phyloP scores from a whole-genome alignment of 2,888 invertebrate genomes.

The Melanostoma mellinum region DNA sequence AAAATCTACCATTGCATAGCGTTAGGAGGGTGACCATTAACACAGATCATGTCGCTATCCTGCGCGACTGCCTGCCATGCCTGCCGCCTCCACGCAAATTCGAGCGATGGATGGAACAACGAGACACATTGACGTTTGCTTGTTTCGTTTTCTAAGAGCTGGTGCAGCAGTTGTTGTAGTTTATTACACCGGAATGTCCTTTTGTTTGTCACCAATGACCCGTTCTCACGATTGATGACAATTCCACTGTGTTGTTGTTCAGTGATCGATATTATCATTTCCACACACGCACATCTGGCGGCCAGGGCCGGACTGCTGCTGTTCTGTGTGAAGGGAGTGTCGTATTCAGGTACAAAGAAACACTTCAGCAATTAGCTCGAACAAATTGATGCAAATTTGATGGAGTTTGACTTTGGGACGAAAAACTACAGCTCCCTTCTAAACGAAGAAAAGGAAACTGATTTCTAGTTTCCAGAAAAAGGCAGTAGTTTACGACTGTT shows the following conservation, averaged over 20 bases:
- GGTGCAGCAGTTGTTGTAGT: conserved; percentile 47
- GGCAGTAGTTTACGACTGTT: no score
- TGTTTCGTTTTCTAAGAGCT: no score
- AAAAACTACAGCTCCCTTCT: no score
- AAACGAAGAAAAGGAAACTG: no score
- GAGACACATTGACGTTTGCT: not conserved
- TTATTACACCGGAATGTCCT: conserved; percentile 70
- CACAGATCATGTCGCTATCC: conserved; percentile 69
- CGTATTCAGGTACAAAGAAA: no score
- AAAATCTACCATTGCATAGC: conserved; percentile 45
- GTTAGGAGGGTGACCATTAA: conserved; percentile 71
- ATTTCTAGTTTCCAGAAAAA: no score
- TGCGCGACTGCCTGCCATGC: conserved; percentile 35
- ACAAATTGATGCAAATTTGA: no score
- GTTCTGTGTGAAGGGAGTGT: no score
- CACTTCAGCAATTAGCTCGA: no score
- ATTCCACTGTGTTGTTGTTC: conserved; percentile 52
- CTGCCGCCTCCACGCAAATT: conserved; percentile 21
- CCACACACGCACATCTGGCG: conserved; percentile 25
- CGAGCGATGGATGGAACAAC: conserved; percentile 24
- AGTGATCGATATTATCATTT: conserved; percentile 64
- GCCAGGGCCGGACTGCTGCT: conserved; percentile 1
- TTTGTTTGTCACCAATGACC: conserved; percentile 71
- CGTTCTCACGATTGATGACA: conserved; percentile 69
- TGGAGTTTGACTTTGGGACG: no score